Evolutionary conservation across 2,797 vertebrate species (phyloP), one percentile per base, ranked within the genome.

Genomic region (Spea hammondii): DNA sequence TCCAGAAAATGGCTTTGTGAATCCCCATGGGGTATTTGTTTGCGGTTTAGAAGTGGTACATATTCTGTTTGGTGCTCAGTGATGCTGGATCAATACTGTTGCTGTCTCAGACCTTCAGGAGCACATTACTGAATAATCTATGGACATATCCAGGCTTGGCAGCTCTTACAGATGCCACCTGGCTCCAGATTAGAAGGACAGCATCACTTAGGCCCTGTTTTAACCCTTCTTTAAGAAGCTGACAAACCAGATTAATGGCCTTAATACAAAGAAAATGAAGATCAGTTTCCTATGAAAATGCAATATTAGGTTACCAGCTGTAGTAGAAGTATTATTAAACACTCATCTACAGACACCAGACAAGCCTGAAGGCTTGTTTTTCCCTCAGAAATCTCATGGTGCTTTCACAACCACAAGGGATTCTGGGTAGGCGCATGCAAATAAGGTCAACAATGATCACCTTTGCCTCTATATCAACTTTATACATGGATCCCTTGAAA

Each of bases 21-120:
- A 88, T 84, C 87, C 86, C 86, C 84, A 70, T 79, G 83, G 85
- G 84, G 85, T 87, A 85, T 84, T 76, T 85, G 85, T 80, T 86
- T 90, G 85, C 84, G 83, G 83, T 89, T 90, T 89, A 89, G 86
- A 90, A 89, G 85, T 88, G 85, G 83, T 85, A 70, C 85, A 77
- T 59, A 81, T 76, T 87, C 82, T 89, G 14, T 85, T 84, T 88
- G 80, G 84, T 89, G 85, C 79, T 79, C 79, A 84, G 81, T 68
- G 84, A 79, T 70, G 84, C 77, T 82, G 79, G 84, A 91, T 90
- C 89, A 90, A 89, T 89, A 89, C 67, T 70, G 83, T 87, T 88
- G 87, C 78, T 88, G 88, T 86, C 85, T 89, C 84, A 87, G 79
- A 85, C 88, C 85, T 89, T 91, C 85, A 91, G 87, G 87, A 85